Conservation (phyloP, 2,797 vertebrate genomes). For the Arctocebus calabarensis region DNA sequence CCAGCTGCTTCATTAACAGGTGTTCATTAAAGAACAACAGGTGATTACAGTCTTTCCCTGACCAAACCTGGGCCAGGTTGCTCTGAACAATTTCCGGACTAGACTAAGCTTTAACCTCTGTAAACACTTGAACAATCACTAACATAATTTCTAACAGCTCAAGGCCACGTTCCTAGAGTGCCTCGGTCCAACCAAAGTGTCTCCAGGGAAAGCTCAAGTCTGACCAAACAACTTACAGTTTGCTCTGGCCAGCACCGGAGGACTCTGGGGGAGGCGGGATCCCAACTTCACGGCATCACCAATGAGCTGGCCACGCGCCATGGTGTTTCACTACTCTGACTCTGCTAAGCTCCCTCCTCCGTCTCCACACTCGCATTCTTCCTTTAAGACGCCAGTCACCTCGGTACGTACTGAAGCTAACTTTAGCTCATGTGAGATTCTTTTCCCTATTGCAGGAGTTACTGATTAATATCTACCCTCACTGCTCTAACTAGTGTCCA, state of each 20-base stretch:
- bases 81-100: background rate
- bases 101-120: background rate
- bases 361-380: background rate
- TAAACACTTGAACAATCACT: background rate
- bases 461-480: no score
- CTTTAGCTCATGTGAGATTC: background rate
- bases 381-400: background rate
- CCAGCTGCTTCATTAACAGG: background rate
- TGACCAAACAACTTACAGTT: no score
- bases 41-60: no score
- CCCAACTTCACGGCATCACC: accelerated
- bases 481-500: no score
- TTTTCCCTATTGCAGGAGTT: background rate
- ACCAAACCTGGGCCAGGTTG: background rate
- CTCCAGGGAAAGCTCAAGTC: background rate
- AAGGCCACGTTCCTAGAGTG: background rate
- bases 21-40: no score
- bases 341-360: no score
- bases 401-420: background rate
- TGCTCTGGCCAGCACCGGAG: background rate
- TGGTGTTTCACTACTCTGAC: background rate
- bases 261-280: background rate
- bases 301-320: accelerated
- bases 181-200: background rate
- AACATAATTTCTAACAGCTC: no score